Evolutionary conservation across 1,140 invertebrate species (phyloP).

Genomic region (Drosophila quadrilineata): DNA sequence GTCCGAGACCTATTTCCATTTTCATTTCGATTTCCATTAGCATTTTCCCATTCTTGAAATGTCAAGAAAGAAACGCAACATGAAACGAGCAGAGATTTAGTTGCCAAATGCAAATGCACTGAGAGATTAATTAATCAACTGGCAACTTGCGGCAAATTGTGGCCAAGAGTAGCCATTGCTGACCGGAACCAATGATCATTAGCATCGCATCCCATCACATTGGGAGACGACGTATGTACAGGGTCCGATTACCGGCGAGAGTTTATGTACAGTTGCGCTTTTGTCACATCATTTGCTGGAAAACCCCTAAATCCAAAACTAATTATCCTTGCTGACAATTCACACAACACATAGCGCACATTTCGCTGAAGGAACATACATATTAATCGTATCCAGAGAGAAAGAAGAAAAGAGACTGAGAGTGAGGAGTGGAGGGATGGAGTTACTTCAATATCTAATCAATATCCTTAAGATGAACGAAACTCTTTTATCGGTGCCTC

Average conservation of each 20-base stretch:
- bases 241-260: no score
- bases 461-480: neutral
- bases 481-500: slow-evolving; percentile 50
- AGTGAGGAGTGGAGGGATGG: no score
- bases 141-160: slow-evolving; percentile 60
- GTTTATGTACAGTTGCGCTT: slow-evolving; percentile 27
- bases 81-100: slow-evolving; percentile 35
- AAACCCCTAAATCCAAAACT: slow-evolving; percentile 37
- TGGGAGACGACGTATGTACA: no score
- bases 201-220: slow-evolving; percentile 13
- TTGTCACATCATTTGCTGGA: slow-evolving; percentile 27
- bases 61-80: slow-evolving; percentile 63
- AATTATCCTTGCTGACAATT: slow-evolving; percentile 50
- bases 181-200: slow-evolving; percentile 71
- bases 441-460: slow-evolving; percentile 1
- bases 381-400: no score
- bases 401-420: no score
- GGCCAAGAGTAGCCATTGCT: slow-evolving; percentile 10
- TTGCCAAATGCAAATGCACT: slow-evolving; percentile 46
- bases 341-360: slow-evolving; percentile 23
- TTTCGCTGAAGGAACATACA: no score
- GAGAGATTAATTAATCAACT: slow-evolving; percentile 59
- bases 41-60: slow-evolving; percentile 34
- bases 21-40: neutral
- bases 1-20: slow-evolving; percentile 27